phyloP scores from a whole-genome alignment of 35 echinoderm and acorn worm genomes.

The Chiridota heheva region DNA sequence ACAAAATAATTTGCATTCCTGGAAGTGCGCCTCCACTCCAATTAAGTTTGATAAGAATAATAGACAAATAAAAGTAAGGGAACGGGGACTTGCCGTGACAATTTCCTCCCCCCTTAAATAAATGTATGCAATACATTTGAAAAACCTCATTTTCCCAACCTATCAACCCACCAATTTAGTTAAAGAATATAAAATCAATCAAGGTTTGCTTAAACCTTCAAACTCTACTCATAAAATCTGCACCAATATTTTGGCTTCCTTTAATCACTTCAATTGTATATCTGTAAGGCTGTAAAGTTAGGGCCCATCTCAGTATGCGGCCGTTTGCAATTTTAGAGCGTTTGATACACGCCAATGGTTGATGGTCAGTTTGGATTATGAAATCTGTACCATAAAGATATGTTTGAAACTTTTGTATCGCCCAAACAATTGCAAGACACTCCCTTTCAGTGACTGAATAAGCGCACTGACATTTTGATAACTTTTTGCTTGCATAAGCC shows the following conservation, averaged over 20 bases:
- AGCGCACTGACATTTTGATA: not conserved
- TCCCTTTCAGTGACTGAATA: constrained; percentile 45
- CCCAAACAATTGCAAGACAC: constrained; percentile 63
- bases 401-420: constrained; percentile 44
- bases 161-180: too few species aligned
- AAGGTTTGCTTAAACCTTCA: too few species aligned
- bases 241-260: constrained; percentile 62
- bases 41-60: too few species aligned
- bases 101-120: too few species aligned
- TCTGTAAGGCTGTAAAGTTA: constrained; percentile 43
- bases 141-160: too few species aligned
- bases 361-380: constrained; percentile 52
- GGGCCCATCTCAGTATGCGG: constrained; percentile 56
- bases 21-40: too few species aligned
- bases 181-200: too few species aligned
- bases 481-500: constrained; percentile 47
- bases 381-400: constrained; percentile 57
- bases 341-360: constrained; percentile 41
- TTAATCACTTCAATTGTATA: constrained; percentile 50
- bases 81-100: too few species aligned
- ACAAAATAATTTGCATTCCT: too few species aligned
- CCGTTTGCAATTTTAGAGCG: constrained; percentile 36
- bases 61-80: too few species aligned
- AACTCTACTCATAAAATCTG: constrained; percentile 65
- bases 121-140: too few species aligned